Percentiles rank a stretch among this genome's conserved stretches.
These are phyloP conservation scores for Pipra filicauda DNA, from an alignment of 2,113 vertebrate species.

Conservation along the genomic window DNA sequence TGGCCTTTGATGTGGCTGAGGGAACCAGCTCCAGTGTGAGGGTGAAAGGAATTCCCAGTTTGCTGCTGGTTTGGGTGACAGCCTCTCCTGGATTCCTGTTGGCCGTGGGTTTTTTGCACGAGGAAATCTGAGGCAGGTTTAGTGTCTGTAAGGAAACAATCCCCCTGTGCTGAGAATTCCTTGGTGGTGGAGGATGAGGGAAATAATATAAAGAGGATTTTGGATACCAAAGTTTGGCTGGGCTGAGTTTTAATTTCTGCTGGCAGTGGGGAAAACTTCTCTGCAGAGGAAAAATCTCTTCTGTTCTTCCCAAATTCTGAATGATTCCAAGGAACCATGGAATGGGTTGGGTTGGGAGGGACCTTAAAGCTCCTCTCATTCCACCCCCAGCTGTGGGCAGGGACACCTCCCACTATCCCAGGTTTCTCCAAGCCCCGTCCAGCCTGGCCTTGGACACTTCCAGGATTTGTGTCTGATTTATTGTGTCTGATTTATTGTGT, in stretches of 20 bases:
- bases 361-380: not conserved
- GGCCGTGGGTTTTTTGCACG: not conserved
- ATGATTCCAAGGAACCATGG: not conserved
- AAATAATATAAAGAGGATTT: not conserved
- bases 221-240: not conserved
- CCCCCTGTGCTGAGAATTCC: not conserved
- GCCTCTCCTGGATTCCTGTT: not conserved
- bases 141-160: not conserved
- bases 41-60: not conserved
- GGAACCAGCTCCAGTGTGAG: not conserved
- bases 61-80: not conserved
- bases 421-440: fast-evolving
- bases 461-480: not conserved
- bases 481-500: not conserved
- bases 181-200: not conserved
- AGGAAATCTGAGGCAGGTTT: not conserved
- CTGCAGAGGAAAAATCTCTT: not conserved
- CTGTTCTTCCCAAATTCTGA: fast-evolving
- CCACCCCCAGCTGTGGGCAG: not conserved
- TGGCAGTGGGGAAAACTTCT: not conserved
- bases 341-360: not conserved
- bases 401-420: not conserved
- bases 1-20: not conserved
- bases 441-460: not conserved
- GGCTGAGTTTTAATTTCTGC: not conserved